Evolutionary conservation across 2,113 vertebrate genomes (phyloP).

Genomic region (Eublepharis macularius): DNA sequence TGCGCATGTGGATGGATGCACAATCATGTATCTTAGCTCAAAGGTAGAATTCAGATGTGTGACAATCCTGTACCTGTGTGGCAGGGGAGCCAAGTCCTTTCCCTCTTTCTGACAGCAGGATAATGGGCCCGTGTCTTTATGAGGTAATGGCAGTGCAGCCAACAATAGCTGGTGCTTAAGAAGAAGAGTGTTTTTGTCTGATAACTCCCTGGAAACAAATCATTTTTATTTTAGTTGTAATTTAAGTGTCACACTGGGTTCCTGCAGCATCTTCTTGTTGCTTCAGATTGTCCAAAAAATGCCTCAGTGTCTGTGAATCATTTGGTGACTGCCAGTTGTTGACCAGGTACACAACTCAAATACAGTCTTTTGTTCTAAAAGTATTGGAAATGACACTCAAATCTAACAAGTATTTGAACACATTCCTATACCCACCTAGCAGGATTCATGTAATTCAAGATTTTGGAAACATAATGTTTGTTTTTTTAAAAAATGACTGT

Average conservation of each 20-base stretch:
- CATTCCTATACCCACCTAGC: background rate
- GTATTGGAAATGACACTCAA: fast-evolving
- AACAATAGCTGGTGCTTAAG: background rate
- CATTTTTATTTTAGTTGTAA: slow-evolving; percentile 5
- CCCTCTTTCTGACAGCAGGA: background rate
- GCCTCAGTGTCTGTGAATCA: background rate
- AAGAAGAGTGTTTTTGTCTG: slow-evolving; percentile 1
- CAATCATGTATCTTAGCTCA: no score
- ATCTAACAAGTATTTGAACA: background rate
- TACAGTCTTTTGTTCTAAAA: background rate
- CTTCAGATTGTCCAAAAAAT: background rate
- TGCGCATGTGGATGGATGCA: no score
- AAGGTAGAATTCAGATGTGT: no score
- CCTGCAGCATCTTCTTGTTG: background rate
- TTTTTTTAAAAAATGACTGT: background rate
- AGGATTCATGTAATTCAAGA: background rate
- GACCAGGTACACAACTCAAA: background rate
- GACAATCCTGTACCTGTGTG: background rate
- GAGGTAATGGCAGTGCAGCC: background rate
- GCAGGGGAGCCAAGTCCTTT: background rate
- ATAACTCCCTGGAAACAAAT: background rate
- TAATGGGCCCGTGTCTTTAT: background rate
- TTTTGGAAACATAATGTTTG: background rate
- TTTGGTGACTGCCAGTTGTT: background rate
- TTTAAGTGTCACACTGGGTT: slow-evolving; percentile 19